Conservation (phyloP, 2,113 vertebrate species). For the Cynoglossus semilaevis region DNA sequence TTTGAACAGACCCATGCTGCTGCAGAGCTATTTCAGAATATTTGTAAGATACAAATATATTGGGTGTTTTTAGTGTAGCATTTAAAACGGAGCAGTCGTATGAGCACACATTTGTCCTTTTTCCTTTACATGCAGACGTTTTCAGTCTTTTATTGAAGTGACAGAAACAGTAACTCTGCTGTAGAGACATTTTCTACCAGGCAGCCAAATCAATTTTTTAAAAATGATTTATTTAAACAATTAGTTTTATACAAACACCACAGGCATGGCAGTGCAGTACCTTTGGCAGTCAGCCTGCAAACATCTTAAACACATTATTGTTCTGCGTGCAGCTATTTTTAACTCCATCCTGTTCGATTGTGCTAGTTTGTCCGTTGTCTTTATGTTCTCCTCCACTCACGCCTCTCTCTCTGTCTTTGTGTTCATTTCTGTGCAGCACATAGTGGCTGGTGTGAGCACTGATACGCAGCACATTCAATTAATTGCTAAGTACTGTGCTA, state of each 20-base stretch:
- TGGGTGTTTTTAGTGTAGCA: too few relatives aligned
- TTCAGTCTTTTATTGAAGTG: too few relatives aligned
- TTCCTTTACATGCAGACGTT: too few relatives aligned
- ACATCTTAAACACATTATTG: neutral
- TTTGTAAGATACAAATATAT: too few relatives aligned
- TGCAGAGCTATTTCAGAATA: too few relatives aligned
- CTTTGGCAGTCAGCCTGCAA: neutral
- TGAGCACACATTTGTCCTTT: too few relatives aligned
- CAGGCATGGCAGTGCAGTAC: neutral
- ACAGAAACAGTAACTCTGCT: neutral
- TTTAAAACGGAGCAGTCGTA: too few relatives aligned
- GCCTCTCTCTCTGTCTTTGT: constrained; percentile 20
- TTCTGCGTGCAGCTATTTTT: constrained; percentile 1
- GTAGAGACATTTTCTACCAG: neutral
- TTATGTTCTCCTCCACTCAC: constrained; percentile 22
- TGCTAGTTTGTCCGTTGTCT: constrained; percentile 10
- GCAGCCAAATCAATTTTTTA: neutral
- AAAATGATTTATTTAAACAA: too few relatives aligned
- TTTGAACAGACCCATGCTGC: too few relatives aligned
- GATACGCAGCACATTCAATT: constrained; percentile 34
- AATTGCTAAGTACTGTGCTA: constrained; percentile 22
- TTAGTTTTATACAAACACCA: constrained; percentile 16
- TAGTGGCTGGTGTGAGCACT: constrained; percentile 23
- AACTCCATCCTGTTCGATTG: neutral
- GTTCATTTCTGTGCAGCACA: constrained; percentile 17